Evolutionary conservation across 2,113 vertebrate genomes (phyloP).

Genomic region (Barnardius zonarius): DNA sequence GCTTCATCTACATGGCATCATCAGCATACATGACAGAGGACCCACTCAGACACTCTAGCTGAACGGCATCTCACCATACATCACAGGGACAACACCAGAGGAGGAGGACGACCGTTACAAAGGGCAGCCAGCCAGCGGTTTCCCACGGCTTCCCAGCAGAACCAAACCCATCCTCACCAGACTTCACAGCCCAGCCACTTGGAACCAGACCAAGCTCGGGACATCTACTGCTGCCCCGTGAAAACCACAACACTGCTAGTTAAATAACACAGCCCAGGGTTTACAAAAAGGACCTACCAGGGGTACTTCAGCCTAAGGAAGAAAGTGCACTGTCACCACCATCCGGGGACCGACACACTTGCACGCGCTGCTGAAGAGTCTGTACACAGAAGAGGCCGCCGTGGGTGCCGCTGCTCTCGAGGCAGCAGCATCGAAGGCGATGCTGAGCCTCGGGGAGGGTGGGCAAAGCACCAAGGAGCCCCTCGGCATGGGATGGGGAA

Average conservation of each 20-base stretch:
- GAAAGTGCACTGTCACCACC: conserved; percentile 51
- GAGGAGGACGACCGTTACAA: conserved; percentile 59
- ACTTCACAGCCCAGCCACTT: conserved; percentile 43
- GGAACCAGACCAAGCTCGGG: conserved; percentile 63
- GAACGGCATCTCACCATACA: conserved; percentile 80
- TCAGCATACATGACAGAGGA: conserved; percentile 81
- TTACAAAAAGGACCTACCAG: conserved; percentile 17
- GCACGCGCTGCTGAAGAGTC: neutral
- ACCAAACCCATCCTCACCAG: neutral
- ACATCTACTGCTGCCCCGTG: conserved; percentile 47
- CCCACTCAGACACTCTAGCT: conserved; percentile 83
- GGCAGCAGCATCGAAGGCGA: neutral
- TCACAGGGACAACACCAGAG: conserved; percentile 74
- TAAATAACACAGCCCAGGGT: conserved; percentile 59
- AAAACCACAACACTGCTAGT: conserved; percentile 68
- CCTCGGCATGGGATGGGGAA: neutral
- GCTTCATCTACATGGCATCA: conserved; percentile 80
- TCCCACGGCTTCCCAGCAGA: conserved; percentile 1
- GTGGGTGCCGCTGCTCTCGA: neutral
- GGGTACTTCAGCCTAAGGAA: conserved; percentile 59
- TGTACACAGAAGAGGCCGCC: neutral
- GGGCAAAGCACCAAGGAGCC: neutral
- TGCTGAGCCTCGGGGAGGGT: neutral
- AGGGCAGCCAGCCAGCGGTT: conserved; percentile 62
- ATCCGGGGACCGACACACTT: conserved; percentile 11